Evolutionary conservation across 2,113 vertebrate genomes (phyloP), one percentile per base, ranked within the genome.

Genomic region (Corythaeola cristata): DNA sequence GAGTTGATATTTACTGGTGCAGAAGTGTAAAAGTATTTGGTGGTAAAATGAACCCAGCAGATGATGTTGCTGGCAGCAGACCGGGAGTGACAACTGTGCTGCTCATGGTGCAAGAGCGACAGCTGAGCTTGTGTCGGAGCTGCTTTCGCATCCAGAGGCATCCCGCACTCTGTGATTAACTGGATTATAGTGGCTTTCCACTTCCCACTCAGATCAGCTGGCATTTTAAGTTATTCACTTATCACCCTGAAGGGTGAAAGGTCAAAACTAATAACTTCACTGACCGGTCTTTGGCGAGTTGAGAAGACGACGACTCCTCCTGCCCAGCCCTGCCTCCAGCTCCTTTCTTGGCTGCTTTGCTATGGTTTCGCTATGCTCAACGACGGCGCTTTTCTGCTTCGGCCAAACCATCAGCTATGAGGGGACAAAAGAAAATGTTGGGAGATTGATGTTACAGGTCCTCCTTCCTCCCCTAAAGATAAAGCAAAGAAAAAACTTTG

Each of bases 51-150:
- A 97, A 88, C 74, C 83, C 81, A 90, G 88, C 49, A 96, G 97
- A 97, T 98, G 97, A 98, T 98, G 98, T 97, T 97, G 88, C 94
- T 97, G 95, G 97, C 97, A 96, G 53, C 52, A 96, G 77, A 20
- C n/a, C 7, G 18, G 14, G 71, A 94, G 89, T 80, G 90, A 97
- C 97, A 97, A 97, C 95, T 96, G 94, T 71, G 93, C 74, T 52
- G 53, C 32, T 56, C 50, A 37, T 79, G 97, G 96, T 94, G 95
- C 95, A 97, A 97, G 83, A 93, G 79, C 47, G 97, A 97, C 97
- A 98, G 97, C 96, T 97, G 97, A 97, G 89, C 95, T 96, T 88
- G 92, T 84, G 77, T 53, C 62, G 66, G 89, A 81, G 89, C 76
- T 82, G 95, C 90, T 96, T 94, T 74, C 30, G 5, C 85, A 37